Evolutionary conservation across 1,140 invertebrate genomes (phyloP), one percentile per base, ranked within the genome.

Genomic region (Chironomus striatipennis): DNA sequence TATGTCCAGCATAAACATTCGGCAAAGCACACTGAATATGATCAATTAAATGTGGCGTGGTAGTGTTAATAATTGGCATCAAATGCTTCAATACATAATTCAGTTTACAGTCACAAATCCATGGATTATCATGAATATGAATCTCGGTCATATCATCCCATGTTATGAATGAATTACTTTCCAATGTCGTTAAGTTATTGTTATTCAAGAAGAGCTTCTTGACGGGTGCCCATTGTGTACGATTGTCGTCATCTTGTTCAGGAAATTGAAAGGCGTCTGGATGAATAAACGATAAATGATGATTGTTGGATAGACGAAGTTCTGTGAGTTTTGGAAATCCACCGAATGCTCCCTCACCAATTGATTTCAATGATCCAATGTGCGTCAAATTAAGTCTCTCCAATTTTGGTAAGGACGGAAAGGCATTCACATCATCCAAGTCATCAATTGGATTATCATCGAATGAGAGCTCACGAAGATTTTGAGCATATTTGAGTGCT

Each of bases 71-170:
- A 15, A 84, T 80, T 0, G 85, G 84, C 8, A 88, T 85, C 34
- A 90, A 78, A 10, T 83, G 82, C 42, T 86, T 84, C 0, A 93
- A 87, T 81, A 93, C 85, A 86, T 89, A 90, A 79, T 90, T 87
- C 77, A 91, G 92, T 67, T 88, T 84, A 77, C 87, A 90, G 80
- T 93, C 90, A 78, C 92, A 94, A 42, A 85, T 82, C 89, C 87
- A 94, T 1, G 89, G 87, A 80, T 94, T 94, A 73, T 86, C 85
- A 47, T 84, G 83, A 15, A 93, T 83, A 77, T 90, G 87, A 43
- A 93, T 77, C 73, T 84, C 82, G 20, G 86, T 81, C 10, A 93
- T 79, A 20, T 83, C 81, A 76, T 91, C 88, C 91, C 91, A 93
- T 75, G 47, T 24, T 57, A 12, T 20, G 0, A 92, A 75, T 2